Base-by-base conservation (phyloP, 2,797 vertebrate species). In the Arrhamphus sclerolepis region DNA sequence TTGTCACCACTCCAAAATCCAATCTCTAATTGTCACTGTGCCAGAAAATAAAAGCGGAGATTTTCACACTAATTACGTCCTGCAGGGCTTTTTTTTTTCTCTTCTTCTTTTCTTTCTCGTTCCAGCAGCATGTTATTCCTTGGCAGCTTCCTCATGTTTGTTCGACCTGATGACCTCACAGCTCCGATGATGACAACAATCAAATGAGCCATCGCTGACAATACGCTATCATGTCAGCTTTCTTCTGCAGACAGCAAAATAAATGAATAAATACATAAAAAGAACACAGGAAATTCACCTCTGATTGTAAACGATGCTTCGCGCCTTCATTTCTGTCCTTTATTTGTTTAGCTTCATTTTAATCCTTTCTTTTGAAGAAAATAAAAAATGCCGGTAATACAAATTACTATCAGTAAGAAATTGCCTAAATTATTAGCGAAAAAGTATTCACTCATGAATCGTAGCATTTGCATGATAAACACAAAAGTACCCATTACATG, bases 1-100 rank as follows among this genome's bases (percentile, higher is more conserved):
- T 34, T 11, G 31, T 34, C 31, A 8, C 31, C 31, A 11, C 31
- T 13, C 9, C 8, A 34, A 10, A 34, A 34, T 3, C 14, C 17
- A 24, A 46, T 66, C 48, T 70, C 56, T 63, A 57, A 56, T 66
- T 57, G 7, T 64, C 47, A 68, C 44, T 41, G 56, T 70, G 72
- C 60, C 59, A 80, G 53, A 70, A 71, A 38, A 52, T 47, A 51
- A 51, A 77, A 77, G 59, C 68, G 53, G 53, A 49, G 63, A 57
- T 74, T 87, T 87, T 87, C 87, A 86, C 85, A 82, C 82, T 89
- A 81, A 89, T 91, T 85, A 87, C 70, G 66, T 70, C 68, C 72
- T 81, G 70, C 82, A 46, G 82, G 77, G 72, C 20, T 16, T 47
- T 1, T 46, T 54, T 56, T 26, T 31, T 42, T 22, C 28, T 46